These are phyloP conservation scores for Saccostrea cuccullata DNA, from an alignment of 1,140 invertebrate genomes.

Conservation along the genomic window DNA sequence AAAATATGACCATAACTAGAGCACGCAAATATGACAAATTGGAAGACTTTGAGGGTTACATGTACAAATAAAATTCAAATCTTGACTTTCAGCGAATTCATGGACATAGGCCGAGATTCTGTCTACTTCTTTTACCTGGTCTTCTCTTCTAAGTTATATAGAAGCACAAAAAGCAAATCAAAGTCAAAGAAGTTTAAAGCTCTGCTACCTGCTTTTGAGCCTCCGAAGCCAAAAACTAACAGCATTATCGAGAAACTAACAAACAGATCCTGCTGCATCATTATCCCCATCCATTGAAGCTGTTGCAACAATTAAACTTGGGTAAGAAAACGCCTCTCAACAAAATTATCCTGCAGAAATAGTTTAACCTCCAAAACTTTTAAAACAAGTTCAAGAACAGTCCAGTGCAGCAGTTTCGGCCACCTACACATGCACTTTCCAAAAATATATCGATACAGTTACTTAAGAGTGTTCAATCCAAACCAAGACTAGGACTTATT, in stretches of 20 bases:
- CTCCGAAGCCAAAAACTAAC: not conserved
- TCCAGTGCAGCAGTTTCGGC: not conserved
- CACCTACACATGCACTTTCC: not conserved
- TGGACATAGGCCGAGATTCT: not conserved
- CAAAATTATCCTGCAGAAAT: not conserved
- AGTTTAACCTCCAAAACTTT: not conserved
- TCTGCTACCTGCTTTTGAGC: not conserved
- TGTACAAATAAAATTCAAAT: no score
- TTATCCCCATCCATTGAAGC: not conserved
- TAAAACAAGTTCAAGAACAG: not conserved
- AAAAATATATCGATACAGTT: not conserved
- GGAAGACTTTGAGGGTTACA: no score
- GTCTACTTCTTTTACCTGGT: not conserved
- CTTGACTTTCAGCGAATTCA: no score
- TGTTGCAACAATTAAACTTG: not conserved
- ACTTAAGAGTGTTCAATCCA: not conserved
- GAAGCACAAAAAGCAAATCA: not conserved
- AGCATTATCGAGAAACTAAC: not conserved
- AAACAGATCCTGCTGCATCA: not conserved
- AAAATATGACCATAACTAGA: no score
- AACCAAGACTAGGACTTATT: not conserved
- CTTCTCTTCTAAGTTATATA: not conserved
- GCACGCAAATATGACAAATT: no score
- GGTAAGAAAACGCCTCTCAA: not conserved
- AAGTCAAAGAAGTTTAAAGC: conserved; percentile 6